Evolutionary conservation across 2,113 vertebrate genomes (phyloP).

Genomic region (Alligator mississippiensis): DNA sequence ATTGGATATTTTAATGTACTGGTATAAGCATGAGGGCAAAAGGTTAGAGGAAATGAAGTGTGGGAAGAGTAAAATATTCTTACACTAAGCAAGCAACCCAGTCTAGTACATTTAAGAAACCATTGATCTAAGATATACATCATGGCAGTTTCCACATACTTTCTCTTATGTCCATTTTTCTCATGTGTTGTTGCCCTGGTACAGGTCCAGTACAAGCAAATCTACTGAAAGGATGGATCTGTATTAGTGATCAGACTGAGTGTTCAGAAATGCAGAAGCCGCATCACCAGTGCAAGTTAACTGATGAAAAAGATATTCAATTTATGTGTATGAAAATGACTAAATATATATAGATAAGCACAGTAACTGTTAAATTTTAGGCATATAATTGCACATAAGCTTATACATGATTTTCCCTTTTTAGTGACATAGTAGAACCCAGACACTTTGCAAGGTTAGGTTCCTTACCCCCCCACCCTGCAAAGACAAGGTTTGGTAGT

Average conservation of each 20-base stretch:
- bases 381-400: too few species aligned
- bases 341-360: neutral
- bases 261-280: neutral
- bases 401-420: too few species aligned
- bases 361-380: neutral
- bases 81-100: conserved; percentile 40
- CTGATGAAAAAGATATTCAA: neutral
- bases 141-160: neutral
- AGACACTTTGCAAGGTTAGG: too few species aligned
- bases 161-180: conserved; percentile 1
- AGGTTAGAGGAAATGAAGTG: conserved; percentile 65
- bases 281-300: neutral
- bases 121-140: neutral
- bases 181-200: neutral
- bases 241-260: neutral
- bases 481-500: too few species aligned
- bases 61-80: conserved; percentile 68
- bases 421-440: too few species aligned
- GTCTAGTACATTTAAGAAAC: neutral
- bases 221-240: neutral
- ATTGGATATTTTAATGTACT: conserved; percentile 54
- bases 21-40: conserved; percentile 53
- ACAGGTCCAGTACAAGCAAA: neutral
- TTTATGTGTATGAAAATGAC: neutral
- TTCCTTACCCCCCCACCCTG: too few species aligned